Evolutionary conservation across 2,797 vertebrate genomes (phyloP), one percentile per base, ranked within the genome.

Genomic region (Gambelia wislizenii): DNA sequence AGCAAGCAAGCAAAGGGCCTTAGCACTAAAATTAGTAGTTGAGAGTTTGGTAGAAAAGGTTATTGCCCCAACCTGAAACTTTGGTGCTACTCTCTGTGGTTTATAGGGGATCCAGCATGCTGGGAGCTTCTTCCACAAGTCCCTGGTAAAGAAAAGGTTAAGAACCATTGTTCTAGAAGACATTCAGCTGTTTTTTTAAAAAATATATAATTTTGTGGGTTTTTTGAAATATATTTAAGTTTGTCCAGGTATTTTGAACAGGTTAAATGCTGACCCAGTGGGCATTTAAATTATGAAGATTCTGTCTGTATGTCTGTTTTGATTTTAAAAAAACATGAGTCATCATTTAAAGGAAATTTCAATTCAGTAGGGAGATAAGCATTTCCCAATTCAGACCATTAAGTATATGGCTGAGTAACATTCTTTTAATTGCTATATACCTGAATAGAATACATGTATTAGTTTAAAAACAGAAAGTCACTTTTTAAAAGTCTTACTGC

Each of bases 321-420:
- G 89, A 82, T 92, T 95, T 93, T 94, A 90, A 93, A 86, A 70
- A 93, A 90, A 90, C 52, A 39, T 86, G 30, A 91, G 64, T 78
- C 64, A 88, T 89, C 93, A 80, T 91, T 95, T 95, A 91, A 93
- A 95, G 94, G 87, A 91, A 49, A 87, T 92, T 78, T 74, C 67
- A 91, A 39, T 96, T 94, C 80, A 95, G 0, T 42, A 83, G 91
- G 93, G 93, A 95, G 90, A 88, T 83, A 87, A 93, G 10, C 59
- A 83, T 90, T 95, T 96, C 67, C 52, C 90, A 94, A 92, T 95
- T 96, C 87, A 91, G 93, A 87, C 56, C 0, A 88, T 87, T 86
- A 89, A 88, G 89, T 93, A 67, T 83, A 84, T 94, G 92, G 91
- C 94, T 94, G 72, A 95, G 90, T 95, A 91, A 94, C 95, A 92